Percentiles rank a stretch among this genome's conserved stretches.
These are phyloP conservation scores for Rhyzopertha dominica DNA, from an alignment of 1,140 invertebrate genomes.

Conservation along the genomic window DNA sequence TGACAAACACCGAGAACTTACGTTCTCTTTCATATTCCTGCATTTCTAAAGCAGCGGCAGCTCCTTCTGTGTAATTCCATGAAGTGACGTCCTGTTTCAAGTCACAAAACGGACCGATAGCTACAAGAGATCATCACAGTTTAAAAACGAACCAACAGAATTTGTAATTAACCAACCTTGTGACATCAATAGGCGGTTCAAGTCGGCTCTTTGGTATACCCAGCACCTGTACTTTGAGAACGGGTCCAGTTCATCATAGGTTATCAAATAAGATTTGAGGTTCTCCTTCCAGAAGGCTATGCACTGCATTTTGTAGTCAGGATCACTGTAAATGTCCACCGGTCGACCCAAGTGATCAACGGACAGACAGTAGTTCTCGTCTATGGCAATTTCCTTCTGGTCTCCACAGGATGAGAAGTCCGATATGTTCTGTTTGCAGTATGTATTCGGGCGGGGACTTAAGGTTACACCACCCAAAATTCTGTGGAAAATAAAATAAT, in stretches of 20 bases:
- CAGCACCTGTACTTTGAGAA: constrained; percentile 95
- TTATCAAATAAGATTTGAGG: constrained; percentile 93
- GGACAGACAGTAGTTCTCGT: constrained; percentile 93
- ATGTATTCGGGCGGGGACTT: constrained; percentile 85
- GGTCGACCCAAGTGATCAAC: constrained; percentile 91
- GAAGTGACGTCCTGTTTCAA: constrained; percentile 86
- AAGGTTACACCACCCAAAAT: constrained; percentile 92
- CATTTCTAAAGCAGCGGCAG: constrained; percentile 84
- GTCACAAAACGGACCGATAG: constrained; percentile 86
- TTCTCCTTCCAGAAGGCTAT: constrained; percentile 99
- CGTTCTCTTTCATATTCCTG: constrained; percentile 88
- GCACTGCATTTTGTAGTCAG: constrained; percentile 95
- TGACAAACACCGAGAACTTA: constrained; percentile 44
- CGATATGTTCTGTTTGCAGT: constrained; percentile 90
- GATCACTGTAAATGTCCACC: constrained; percentile 91
- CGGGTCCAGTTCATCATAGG: constrained; percentile 93
- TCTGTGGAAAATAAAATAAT: constrained; percentile 44
- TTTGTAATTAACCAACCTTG: constrained; percentile 46
- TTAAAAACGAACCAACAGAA: not conserved
- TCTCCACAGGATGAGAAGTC: constrained; percentile 94
- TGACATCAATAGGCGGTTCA: constrained; percentile 86
- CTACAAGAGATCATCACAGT: constrained; percentile 37
- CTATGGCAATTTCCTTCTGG: constrained; percentile 88
- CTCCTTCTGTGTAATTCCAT: constrained; percentile 82
- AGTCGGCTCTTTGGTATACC: constrained; percentile 94